A percentile compares a stretch with the other conserved stretches of the same genome.
Conservation (phyloP, 2,888 invertebrate species). For the Arge pagana region DNA sequence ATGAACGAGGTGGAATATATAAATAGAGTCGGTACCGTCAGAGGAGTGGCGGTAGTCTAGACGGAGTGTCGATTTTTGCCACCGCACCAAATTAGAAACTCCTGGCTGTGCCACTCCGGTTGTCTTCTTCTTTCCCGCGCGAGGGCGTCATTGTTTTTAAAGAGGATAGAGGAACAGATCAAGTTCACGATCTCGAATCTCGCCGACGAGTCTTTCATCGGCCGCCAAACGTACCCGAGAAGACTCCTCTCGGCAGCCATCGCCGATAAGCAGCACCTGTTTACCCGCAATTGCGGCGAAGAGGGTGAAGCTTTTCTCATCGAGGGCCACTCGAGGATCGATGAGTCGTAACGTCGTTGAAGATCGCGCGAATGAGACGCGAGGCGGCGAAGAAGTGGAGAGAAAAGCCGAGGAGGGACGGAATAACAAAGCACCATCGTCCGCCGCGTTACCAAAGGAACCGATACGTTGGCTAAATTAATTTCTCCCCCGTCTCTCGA, state of each 20-base stretch:
- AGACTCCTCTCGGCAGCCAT: too few species aligned
- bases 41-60: constrained; percentile 43
- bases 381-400: background rate
- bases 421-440: constrained; percentile 15
- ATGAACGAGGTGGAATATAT: constrained; percentile 50
- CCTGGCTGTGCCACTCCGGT: constrained; percentile 29
- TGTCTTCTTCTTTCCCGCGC: constrained; percentile 31
- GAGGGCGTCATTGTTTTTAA: constrained; percentile 47
- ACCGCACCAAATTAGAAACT: constrained; percentile 44
- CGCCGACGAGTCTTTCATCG: too few species aligned
- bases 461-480: constrained; percentile 20
- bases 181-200: constrained; percentile 20
- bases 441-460: constrained; percentile 5
- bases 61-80: constrained; percentile 52
- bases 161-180: constrained; percentile 39
- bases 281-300: too few species aligned
- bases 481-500: constrained; percentile 15
- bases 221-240: too few species aligned
- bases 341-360: constrained; percentile 20
- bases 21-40: constrained; percentile 49
- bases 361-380: constrained; percentile 13
- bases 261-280: too few species aligned
- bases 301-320: too few species aligned
- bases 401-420: background rate
- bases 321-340: constrained; percentile 10